These are phyloP conservation scores for Choloepus hoffmanni DNA, from an alignment of 2,113 vertebrate genomes.

Conservation along the genomic window DNA sequence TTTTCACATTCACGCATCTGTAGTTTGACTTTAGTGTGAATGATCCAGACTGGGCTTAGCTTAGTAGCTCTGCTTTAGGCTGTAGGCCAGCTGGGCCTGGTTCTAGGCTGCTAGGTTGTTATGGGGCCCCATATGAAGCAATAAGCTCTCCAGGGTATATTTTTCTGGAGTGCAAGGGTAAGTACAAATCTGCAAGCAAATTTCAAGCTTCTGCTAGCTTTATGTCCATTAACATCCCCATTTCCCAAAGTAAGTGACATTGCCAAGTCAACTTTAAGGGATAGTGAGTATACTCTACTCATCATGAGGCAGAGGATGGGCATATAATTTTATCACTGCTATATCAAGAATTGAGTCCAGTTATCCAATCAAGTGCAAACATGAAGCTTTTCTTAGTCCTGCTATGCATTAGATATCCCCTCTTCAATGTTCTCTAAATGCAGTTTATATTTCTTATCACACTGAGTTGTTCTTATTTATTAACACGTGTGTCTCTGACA, in stretches of 20 bases:
- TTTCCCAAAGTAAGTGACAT: background rate
- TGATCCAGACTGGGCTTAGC: background rate
- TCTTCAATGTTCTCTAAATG: constrained; percentile 6
- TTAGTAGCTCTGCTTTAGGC: background rate
- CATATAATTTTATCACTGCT: background rate
- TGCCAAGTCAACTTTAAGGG: background rate
- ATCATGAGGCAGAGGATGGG: background rate
- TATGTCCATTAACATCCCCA: background rate
- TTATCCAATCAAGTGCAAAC: background rate
- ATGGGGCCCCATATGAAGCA: background rate
- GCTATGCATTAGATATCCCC: background rate
- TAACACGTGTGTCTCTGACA: background rate
- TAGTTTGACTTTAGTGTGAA: background rate
- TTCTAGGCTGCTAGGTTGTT: background rate
- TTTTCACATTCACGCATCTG: background rate
- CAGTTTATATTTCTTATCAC: background rate
- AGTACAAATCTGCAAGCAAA: background rate
- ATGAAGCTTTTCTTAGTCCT: background rate
- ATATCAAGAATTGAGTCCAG: background rate
- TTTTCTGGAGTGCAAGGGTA: background rate
- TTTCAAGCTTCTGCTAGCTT: background rate
- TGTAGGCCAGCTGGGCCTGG: background rate
- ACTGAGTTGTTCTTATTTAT: background rate
- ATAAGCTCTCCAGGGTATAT: background rate
- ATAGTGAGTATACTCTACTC: background rate